Evolutionary conservation across 2,888 invertebrate species (phyloP).

Genomic region (Melanchra persicariae): DNA sequence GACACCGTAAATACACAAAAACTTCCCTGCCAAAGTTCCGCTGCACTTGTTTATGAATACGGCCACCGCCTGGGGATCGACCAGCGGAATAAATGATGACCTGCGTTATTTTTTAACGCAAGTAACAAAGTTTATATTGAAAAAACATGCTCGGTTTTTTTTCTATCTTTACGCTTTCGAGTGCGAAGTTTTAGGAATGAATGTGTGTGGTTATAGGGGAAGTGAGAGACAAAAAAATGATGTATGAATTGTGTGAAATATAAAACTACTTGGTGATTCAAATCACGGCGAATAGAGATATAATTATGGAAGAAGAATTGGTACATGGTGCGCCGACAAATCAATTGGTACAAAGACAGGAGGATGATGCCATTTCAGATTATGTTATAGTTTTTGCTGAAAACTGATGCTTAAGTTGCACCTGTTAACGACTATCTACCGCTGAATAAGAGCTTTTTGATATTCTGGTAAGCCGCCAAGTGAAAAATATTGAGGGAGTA

Average conservation of each 20-base stretch:
- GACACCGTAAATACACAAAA: conserved; percentile 85
- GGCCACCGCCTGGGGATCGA: conserved; percentile 76
- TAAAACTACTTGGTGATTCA: too few species aligned
- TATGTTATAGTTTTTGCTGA: neutral
- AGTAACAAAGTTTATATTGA: conserved; percentile 64
- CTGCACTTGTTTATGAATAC: conserved; percentile 87
- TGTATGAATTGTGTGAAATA: neutral
- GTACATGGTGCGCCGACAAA: neutral
- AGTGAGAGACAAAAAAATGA: neutral
- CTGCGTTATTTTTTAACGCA: conserved; percentile 66
- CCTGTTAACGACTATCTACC: conserved; percentile 3
- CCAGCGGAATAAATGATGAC: conserved; percentile 76
- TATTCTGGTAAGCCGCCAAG: conserved; percentile 36
- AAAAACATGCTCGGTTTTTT: conserved; percentile 50
- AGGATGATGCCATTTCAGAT: neutral
- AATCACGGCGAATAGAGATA: neutral
- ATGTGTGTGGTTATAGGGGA: neutral
- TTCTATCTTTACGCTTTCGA: conserved; percentile 6
- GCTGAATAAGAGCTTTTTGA: conserved; percentile 10
- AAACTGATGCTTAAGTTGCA: neutral
- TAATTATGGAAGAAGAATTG: neutral
- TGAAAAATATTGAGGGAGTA: conserved; percentile 9
- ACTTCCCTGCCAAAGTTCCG: conserved; percentile 86
- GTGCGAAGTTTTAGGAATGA: neutral
- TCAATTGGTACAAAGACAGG: neutral